Base-by-base conservation (phyloP, 92 coral and sea anemone genomes). In the Phenganax marumi region DNA sequence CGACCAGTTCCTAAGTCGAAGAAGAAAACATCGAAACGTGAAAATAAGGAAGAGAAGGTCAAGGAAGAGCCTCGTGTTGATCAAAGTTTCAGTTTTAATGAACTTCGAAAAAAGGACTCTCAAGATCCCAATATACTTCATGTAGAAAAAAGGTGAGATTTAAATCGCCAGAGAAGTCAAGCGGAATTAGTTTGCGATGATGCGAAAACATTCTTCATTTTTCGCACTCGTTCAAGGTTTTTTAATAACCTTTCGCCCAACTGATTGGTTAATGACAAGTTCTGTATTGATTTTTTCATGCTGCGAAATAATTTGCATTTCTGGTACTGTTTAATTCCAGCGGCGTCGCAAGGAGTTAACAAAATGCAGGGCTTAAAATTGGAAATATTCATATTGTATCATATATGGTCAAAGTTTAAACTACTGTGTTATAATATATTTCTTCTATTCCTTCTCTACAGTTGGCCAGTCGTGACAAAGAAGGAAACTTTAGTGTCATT, bases 1-100 rank as follows among this genome's bases (percentile, higher is more conserved):
- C 92, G 99, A 17, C 96, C 95, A 22, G 88, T 97, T 17, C 97
- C 97, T 17, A 92, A 87, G 14, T 86, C 74, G 1, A 87, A 95
- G 61, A 92, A 92, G 25, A 74, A 64, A 21, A 91, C 88, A 18
- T 65, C 76, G 61, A 73, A 75, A 26, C 72, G 64, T 50, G 85
- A 60, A 8, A 86, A 72, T 18, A 23, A 52, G 33, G 75, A 79
- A 12, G 46, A 21, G 24, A 83, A 75, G 50, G 24, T 52, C 81
- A 82, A 70, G 12, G 50, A 12, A 21, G 72, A 24, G 49, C 52
- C 53, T 12, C 63, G 21, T 25, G 47, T 7, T 3, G 26, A 66
- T 39, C 18, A 55, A 54, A 76, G 66, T 17, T 49, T 75, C 3
- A 70, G 60, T 52, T 49, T 13, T 26, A 19, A 24, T 8, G 68